A percentile compares a stretch with the other conserved stretches of the same genome.
phyloP scores from a whole-genome alignment of 2,888 invertebrate species.

The Parascotia fuliginaria region DNA sequence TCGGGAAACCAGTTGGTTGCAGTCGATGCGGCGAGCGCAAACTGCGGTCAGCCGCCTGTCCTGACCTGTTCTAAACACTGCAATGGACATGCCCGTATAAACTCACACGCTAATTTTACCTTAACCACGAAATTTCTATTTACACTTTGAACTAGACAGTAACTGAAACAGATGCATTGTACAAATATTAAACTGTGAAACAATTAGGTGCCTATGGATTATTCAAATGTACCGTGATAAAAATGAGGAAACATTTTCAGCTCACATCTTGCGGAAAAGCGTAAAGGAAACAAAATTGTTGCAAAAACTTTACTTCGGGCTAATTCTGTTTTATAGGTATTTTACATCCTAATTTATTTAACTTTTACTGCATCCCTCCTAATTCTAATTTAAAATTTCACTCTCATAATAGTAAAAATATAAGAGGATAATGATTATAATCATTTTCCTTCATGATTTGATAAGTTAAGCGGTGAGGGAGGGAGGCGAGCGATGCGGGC shows the following conservation, averaged over 20 bases:
- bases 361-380: slow-evolving; percentile 43
- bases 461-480: slow-evolving; percentile 49
- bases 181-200: slow-evolving; percentile 24
- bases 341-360: slow-evolving; percentile 43
- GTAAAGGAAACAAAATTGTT: slow-evolving; percentile 26
- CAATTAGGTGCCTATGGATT: slow-evolving; percentile 33
- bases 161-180: slow-evolving; percentile 26
- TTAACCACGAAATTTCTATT: slow-evolving; percentile 66
- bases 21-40: slow-evolving; percentile 70
- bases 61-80: slow-evolving; percentile 72
- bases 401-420: slow-evolving; percentile 39
- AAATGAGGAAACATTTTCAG: slow-evolving; percentile 25
- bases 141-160: slow-evolving; percentile 50
- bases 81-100: slow-evolving; percentile 75
- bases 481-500: slow-evolving; percentile 40
- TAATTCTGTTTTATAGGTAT: slow-evolving; percentile 47
- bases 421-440: slow-evolving; percentile 37
- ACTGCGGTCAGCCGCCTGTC: slow-evolving; percentile 73
- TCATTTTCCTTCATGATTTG: slow-evolving; percentile 53
- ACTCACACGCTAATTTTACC: slow-evolving; percentile 75
- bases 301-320: slow-evolving; percentile 41
- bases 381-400: slow-evolving; percentile 45
- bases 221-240: slow-evolving; percentile 21
- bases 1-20: slow-evolving; percentile 71
- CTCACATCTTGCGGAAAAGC: slow-evolving; percentile 34